A percentile compares a stretch with the other conserved stretches of the same genome.
phyloP scores from a whole-genome alignment of 2,888 invertebrate species.

The Agrochola litura region DNA sequence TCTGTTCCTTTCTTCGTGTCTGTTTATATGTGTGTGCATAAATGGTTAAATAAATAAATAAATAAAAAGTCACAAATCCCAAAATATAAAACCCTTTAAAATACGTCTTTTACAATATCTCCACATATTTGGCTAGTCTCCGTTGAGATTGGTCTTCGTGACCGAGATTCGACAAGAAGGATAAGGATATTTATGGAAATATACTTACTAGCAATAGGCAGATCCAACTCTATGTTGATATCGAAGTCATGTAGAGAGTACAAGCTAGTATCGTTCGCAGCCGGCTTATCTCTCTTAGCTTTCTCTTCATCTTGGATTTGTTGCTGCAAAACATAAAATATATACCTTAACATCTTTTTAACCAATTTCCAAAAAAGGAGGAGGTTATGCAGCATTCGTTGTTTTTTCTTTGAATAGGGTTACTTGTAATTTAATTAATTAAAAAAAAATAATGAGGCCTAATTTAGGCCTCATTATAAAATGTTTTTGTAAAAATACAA shows the following conservation, averaged over 20 bases:
- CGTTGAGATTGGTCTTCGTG: no score
- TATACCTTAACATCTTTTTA: neutral
- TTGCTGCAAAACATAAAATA: conserved; percentile 53
- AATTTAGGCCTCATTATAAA: no score
- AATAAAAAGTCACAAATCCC: no score
- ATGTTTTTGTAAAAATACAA: neutral
- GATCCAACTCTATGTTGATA: conserved; percentile 97
- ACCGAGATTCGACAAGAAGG: no score
- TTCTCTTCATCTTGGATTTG: conserved; percentile 65
- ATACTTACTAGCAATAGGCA: conserved; percentile 94
- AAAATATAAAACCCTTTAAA: no score
- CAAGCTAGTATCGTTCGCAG: conserved; percentile 83
- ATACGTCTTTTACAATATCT: no score
- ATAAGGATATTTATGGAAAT: neutral
- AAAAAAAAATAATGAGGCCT: no score
- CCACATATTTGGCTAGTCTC: no score
- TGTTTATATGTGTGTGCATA: no score
- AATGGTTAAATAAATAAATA: no score
- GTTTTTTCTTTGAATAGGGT: neutral
- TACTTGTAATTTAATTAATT: no score
- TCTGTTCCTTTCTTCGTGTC: no score
- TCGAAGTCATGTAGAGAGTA: conserved; percentile 97
- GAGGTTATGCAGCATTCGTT: neutral
- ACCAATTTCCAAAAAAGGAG: neutral
- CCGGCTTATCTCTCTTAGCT: conserved; percentile 55